A percentile compares a stretch with the other conserved stretches of the same genome.
Evolutionary conservation across 2,113 vertebrate genomes (phyloP).

Genomic region (Sprattus sprattus): DNA sequence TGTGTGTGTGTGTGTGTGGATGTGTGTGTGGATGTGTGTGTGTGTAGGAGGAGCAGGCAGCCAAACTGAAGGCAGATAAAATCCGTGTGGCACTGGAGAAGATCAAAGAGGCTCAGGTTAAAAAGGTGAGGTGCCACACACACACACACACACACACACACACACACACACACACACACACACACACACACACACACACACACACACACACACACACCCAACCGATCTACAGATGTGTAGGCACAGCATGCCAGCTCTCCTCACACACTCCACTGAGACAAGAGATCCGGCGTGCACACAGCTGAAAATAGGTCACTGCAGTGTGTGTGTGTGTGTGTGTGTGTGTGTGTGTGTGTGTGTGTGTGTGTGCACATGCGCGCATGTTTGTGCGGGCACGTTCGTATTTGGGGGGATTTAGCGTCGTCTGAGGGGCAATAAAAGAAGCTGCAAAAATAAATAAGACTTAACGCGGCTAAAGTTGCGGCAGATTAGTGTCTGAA

Average conservation of each 20-base stretch:
- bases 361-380: slow-evolving; percentile 27
- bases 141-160: slow-evolving; percentile 8
- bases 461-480: neutral
- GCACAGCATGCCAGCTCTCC: slow-evolving; percentile 40
- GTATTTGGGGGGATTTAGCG: neutral
- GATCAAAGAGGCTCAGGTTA: slow-evolving; percentile 98
- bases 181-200: slow-evolving; percentile 1
- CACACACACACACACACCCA: slow-evolving; percentile 17
- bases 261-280: slow-evolving; percentile 19
- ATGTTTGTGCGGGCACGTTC: neutral
- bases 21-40: neutral
- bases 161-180: slow-evolving; percentile 13
- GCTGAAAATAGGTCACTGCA: slow-evolving; percentile 71
- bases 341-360: slow-evolving; percentile 39
- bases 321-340: slow-evolving; percentile 58
- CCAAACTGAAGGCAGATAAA: slow-evolving; percentile 96
- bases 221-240: neutral
- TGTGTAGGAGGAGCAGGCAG: slow-evolving; percentile 93
- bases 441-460: neutral
- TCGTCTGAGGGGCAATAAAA: neutral
- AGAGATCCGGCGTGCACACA: slow-evolving; percentile 33
- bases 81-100: slow-evolving; percentile 96
- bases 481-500: neutral
- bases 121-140: slow-evolving; percentile 79
- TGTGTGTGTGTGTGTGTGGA: slow-evolving; percentile 36